Percentiles rank a stretch among this genome's conserved stretches.
Conservation (phyloP, 2,888 invertebrate species). For the Silvanus unidentatus region DNA sequence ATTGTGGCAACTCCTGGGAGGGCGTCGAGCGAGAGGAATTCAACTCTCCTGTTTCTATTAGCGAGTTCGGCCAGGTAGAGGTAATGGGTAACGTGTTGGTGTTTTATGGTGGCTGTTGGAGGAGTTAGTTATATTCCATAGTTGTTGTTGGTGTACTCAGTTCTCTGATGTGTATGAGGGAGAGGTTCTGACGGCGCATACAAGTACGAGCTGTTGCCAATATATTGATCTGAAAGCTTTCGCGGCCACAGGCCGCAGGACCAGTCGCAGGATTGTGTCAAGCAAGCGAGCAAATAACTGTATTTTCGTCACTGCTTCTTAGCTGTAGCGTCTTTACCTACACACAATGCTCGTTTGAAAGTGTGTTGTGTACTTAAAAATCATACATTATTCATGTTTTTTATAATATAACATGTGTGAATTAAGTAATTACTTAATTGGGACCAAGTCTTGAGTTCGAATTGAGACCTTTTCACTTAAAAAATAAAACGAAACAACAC, state of each 20-base stretch:
- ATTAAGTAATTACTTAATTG: slow-evolving; percentile 1
- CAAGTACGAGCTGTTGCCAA: slow-evolving; percentile 3
- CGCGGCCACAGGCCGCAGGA: slow-evolving; percentile 35
- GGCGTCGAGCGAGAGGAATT: neutral
- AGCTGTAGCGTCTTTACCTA: slow-evolving; percentile 3
- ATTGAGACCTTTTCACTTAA: neutral
- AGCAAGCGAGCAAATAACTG: slow-evolving; percentile 23
- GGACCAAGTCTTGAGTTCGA: neutral
- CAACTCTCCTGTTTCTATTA: slow-evolving; percentile 4
- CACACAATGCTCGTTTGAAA: slow-evolving; percentile 6
- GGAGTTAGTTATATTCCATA: too few relatives aligned
- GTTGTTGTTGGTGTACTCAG: too few relatives aligned
- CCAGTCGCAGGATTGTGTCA: slow-evolving; percentile 40
- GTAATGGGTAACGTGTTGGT: neutral
- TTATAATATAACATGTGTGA: neutral
- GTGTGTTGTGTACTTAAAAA: slow-evolving; percentile 3
- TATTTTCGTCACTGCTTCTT: slow-evolving; percentile 2
- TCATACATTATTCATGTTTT: neutral
- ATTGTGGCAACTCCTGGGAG: slow-evolving; percentile 2
- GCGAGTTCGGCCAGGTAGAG: slow-evolving; percentile 3
- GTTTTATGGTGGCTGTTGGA: neutral
- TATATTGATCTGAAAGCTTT: slow-evolving; percentile 41
- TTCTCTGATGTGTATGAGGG: neutral
- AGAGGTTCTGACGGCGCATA: slow-evolving; percentile 5
- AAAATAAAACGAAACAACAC: neutral